These are phyloP conservation scores for Anorthoa munda DNA, from an alignment of 2,888 invertebrate genomes.

Conservation along the genomic window DNA sequence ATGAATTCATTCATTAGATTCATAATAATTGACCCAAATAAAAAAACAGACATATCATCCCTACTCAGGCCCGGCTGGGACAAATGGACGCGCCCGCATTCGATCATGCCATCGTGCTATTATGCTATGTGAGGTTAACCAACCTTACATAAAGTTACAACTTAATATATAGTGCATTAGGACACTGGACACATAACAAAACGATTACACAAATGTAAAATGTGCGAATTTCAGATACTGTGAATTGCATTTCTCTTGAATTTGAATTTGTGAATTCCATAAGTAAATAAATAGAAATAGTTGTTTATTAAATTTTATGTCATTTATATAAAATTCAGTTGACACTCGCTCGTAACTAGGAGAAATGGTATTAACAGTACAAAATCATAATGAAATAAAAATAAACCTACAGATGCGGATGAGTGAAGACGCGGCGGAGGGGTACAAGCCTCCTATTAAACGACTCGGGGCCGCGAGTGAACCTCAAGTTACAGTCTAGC, in stretches of 20 bases:
- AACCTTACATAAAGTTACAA: conserved; percentile 41
- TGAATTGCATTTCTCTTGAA: conserved; percentile 31
- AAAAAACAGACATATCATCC: not conserved
- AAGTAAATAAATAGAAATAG: not conserved
- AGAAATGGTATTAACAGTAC: conserved; percentile 66
- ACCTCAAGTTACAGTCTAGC: conserved; percentile 86
- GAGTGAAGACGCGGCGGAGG: conserved; percentile 88
- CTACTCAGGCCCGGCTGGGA: not conserved
- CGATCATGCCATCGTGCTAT: conserved; percentile 40
- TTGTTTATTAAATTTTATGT: not conserved
- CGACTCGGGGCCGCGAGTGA: conserved; percentile 79
- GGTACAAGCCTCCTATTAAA: conserved; percentile 82
- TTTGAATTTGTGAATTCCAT: not conserved
- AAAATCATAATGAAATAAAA: conserved; percentile 82
- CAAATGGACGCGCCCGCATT: conserved; percentile 16
- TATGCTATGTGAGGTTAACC: conserved; percentile 53
- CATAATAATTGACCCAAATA: too few relatives aligned
- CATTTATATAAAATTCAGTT: not conserved
- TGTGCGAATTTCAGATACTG: conserved; percentile 45
- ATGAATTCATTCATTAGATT: conserved; percentile 1
- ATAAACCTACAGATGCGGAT: conserved; percentile 88
- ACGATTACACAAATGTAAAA: conserved; percentile 56
- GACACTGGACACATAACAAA: conserved; percentile 62
- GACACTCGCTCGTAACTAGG: not conserved
- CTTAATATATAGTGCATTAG: conserved; percentile 59